Percentiles rank a stretch among this genome's conserved stretches.
Evolutionary conservation across 2,888 invertebrate species (phyloP).

Genomic region (Margaritifera margaritifera): DNA sequence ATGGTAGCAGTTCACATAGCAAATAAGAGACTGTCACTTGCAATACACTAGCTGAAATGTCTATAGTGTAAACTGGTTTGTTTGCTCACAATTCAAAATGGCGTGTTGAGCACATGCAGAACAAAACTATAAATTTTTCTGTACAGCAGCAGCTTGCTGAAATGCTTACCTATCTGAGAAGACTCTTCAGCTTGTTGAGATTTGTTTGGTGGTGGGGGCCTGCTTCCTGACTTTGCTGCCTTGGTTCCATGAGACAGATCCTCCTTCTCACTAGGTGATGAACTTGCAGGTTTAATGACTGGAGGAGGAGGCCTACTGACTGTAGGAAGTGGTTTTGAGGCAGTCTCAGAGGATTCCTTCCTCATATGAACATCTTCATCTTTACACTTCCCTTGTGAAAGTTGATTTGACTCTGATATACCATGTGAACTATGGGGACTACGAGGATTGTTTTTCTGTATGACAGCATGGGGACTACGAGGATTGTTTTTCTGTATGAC

Average conservation of each 20-base stretch:
- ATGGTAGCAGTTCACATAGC: too few relatives aligned
- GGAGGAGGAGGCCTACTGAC: background rate
- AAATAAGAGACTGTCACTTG: too few relatives aligned
- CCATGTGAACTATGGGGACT: too few relatives aligned
- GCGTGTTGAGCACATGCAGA: background rate
- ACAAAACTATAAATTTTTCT: background rate
- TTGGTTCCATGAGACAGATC: background rate
- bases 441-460: too few relatives aligned
- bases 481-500: too few relatives aligned
- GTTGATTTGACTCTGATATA: background rate
- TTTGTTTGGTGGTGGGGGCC: background rate
- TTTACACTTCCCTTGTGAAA: background rate
- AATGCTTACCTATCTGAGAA: background rate
- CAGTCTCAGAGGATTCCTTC: slow-evolving; percentile 7
- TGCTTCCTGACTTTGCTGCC: slow-evolving; percentile 1
- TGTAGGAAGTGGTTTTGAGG: slow-evolving; percentile 11
- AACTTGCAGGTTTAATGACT: background rate
- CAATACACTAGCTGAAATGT: too few relatives aligned
- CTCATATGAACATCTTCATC: slow-evolving; percentile 1
- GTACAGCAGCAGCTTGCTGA: background rate
- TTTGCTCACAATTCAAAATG: too few relatives aligned
- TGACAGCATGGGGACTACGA: too few relatives aligned
- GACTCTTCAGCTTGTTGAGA: background rate
- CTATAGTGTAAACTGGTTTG: too few relatives aligned
- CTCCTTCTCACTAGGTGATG: background rate